phyloP scores from a whole-genome alignment of 2,888 invertebrate species.

The Cryptocephalus moraei region DNA sequence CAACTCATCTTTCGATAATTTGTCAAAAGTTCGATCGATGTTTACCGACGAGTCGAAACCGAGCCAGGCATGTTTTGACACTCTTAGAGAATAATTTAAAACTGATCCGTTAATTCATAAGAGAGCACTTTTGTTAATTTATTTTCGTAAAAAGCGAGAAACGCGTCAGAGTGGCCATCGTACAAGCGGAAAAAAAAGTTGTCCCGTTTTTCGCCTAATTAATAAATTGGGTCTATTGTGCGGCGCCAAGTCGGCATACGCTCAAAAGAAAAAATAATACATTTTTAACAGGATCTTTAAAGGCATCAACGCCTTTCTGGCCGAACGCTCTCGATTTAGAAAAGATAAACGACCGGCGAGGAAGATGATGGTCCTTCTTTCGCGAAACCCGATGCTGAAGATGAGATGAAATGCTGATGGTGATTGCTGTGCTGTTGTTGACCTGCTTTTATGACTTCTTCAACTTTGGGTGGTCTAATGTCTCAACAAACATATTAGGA shows the following conservation, averaged over 20 bases:
- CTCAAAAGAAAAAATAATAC: conserved; percentile 35
- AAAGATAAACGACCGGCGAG: conserved; percentile 15
- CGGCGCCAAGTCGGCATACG: conserved; percentile 35
- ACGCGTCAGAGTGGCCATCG: too few relatives aligned
- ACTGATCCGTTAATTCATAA: too few relatives aligned
- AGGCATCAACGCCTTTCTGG: conserved; percentile 38
- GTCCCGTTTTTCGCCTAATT: conserved; percentile 25
- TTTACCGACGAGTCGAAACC: too few relatives aligned
- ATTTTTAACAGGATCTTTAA: conserved; percentile 40
- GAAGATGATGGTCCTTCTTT: conserved; percentile 3
- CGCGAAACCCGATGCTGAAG: conserved; percentile 7
- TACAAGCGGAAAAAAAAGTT: too few relatives aligned
- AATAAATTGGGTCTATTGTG: conserved; percentile 36
- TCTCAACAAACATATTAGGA: not conserved
- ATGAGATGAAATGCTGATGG: too few relatives aligned
- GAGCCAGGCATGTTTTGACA: too few relatives aligned
- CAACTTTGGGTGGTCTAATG: conserved; percentile 2
- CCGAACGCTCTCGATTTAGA: conserved; percentile 17
- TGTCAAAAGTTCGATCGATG: too few relatives aligned
- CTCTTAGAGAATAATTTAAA: too few relatives aligned
- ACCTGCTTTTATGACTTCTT: conserved; percentile 10
- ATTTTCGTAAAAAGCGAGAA: too few relatives aligned
- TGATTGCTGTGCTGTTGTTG: conserved; percentile 7
- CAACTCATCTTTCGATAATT: too few relatives aligned
- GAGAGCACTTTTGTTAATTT: too few relatives aligned